phyloP scores from a whole-genome alignment of 2,113 vertebrate genomes.

The Lepus europaeus region DNA sequence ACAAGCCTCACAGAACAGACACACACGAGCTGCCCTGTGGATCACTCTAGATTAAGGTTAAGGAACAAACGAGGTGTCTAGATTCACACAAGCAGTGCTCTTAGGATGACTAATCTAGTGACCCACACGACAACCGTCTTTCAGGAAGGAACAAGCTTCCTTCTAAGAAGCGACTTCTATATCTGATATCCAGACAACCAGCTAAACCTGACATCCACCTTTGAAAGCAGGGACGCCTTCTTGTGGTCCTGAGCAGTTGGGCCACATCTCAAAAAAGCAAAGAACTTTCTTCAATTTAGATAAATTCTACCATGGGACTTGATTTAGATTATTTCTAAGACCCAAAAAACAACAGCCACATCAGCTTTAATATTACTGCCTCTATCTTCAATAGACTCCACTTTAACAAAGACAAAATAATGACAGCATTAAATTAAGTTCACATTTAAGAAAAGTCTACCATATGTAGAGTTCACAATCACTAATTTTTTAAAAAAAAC shows the following conservation, averaged over 20 bases:
- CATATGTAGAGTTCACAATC: not conserved
- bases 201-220: not conserved
- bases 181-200: conserved; percentile 1
- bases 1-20: not conserved
- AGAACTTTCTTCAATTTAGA: not conserved
- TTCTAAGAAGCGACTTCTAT: not conserved
- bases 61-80: conserved; percentile 2
- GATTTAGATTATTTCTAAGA: conserved; percentile 14
- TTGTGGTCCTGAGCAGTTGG: not conserved
- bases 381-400: conserved; percentile 18
- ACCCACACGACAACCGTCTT: not conserved
- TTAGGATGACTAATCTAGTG: not conserved
- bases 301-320: not conserved
- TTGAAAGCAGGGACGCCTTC: conserved; percentile 27
- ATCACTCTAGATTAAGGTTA: conserved; percentile 28
- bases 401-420: conserved; percentile 44
- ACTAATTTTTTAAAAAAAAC: conserved; percentile 51
- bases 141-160: not conserved
- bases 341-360: not conserved
- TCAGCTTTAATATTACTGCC: not conserved
- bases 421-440: conserved; percentile 32
- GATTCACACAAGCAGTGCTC: conserved; percentile 14
- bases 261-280: not conserved
- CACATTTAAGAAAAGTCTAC: conserved; percentile 41
- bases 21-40: not conserved